phyloP scores from a whole-genome alignment of 2,797 vertebrate genomes.

The Epinephelus coioides region DNA sequence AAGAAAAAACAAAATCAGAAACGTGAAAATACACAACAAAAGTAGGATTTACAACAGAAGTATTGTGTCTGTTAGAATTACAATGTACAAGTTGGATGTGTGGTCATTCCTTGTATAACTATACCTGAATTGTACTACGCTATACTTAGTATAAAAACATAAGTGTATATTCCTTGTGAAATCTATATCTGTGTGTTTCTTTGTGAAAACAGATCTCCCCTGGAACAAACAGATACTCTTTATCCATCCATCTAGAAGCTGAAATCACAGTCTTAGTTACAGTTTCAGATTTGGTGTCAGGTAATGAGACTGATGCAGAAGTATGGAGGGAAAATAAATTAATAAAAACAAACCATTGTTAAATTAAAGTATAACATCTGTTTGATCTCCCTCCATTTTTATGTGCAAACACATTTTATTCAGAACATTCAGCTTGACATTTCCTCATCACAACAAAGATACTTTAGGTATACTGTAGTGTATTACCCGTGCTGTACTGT shows the following conservation, averaged over 20 bases:
- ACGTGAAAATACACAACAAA: not conserved
- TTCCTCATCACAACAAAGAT: not conserved
- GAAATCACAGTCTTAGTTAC: not conserved
- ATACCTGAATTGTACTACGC: not conserved
- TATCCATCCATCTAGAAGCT: not conserved
- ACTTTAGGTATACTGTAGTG: no score
- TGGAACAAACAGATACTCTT: no score
- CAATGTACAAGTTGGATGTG: not conserved
- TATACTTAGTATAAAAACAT: not conserved
- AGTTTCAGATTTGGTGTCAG: not conserved
- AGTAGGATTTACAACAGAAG: not conserved
- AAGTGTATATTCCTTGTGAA: not conserved
- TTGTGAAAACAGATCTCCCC: not conserved
- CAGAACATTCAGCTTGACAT: not conserved
- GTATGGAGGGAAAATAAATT: not conserved
- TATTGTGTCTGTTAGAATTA: no score
- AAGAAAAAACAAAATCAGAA: not conserved
- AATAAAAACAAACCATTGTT: not conserved
- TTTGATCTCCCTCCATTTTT: not conserved
- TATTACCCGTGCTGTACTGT: not conserved
- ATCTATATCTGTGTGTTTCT: not conserved
- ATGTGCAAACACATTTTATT: constrained; percentile 7
- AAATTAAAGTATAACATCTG: constrained; percentile 1
- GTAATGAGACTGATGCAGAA: not conserved
- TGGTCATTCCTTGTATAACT: not conserved